Conservation (phyloP, 2,888 invertebrate genomes). For the Mamestra brassicae region DNA sequence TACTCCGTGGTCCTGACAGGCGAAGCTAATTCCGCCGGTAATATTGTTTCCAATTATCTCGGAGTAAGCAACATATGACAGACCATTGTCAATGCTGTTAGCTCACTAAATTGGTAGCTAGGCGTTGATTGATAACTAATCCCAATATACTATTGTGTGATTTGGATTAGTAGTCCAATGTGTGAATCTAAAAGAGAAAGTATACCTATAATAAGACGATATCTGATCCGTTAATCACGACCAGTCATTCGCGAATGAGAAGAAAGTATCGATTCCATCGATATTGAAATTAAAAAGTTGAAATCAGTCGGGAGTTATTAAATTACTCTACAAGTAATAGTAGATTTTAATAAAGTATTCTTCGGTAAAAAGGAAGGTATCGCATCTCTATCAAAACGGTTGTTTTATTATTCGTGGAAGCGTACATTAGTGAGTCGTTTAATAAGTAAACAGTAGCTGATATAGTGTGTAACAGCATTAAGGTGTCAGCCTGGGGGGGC, state of each 20-base stretch:
- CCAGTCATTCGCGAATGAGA: conserved; percentile 38
- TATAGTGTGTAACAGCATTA: conserved; percentile 57
- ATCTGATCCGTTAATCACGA: conserved; percentile 50
- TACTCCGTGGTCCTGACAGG: conserved; percentile 40
- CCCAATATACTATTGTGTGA: conserved; percentile 17
- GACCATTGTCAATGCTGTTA: conserved; percentile 39
- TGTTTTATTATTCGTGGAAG: conserved; percentile 6
- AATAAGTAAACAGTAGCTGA: conserved; percentile 52
- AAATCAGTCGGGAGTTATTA: conserved; percentile 9
- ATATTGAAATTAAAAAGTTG: conserved; percentile 10
- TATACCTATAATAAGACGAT: conserved; percentile 14
- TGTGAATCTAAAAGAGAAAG: conserved; percentile 45
- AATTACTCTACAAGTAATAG: background rate
- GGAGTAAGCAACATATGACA: conserved; percentile 41
- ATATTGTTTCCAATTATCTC: conserved; percentile 57
- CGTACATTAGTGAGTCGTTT: conserved; percentile 33
- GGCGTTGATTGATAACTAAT: conserved; percentile 40
- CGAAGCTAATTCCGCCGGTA: conserved; percentile 45
- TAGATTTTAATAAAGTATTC: background rate
- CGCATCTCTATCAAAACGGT: conserved; percentile 2
- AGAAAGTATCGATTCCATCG: conserved; percentile 31
- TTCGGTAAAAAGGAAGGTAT: background rate
- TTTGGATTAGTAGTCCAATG: conserved; percentile 31
- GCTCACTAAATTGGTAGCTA: conserved; percentile 28
- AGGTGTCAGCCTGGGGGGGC: conserved; percentile 64